Conservation (phyloP, 2,113 vertebrate genomes). For the Thalassarche chlororhynchos region DNA sequence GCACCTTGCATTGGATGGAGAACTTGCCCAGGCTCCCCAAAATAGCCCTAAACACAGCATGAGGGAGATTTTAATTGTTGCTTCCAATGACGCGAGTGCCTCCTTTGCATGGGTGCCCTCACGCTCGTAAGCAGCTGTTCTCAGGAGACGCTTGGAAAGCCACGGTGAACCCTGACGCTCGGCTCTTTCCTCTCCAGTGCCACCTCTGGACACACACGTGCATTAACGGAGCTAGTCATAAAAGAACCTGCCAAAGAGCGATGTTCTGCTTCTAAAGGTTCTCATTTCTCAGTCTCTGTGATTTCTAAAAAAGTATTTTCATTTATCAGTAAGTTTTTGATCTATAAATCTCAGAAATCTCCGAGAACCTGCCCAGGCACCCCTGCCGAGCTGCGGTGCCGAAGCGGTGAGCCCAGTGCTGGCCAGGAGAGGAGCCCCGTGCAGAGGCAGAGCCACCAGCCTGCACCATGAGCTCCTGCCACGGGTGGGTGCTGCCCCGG, state of each 20-base stretch:
- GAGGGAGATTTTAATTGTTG: neutral
- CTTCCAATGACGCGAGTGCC: neutral
- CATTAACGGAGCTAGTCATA: fast-evolving
- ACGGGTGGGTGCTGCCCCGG: neutral
- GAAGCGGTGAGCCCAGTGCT: neutral
- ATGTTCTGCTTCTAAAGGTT: neutral
- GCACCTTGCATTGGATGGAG: neutral
- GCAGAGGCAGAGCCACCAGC: neutral
- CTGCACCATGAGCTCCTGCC: neutral
- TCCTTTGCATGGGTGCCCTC: neutral
- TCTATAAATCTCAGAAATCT: neutral
- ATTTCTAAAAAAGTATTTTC: neutral
- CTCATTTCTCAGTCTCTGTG: neutral
- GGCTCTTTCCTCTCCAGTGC: neutral
- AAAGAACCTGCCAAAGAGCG: neutral
- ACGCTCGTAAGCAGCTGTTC: fast-evolving
- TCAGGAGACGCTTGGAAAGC: neutral
- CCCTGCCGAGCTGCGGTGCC: fast-evolving
- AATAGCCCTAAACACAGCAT: neutral
- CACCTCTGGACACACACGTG: neutral
- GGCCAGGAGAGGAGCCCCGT: neutral
- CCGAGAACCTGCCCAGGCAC: no score
- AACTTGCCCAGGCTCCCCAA: neutral
- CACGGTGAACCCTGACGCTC: fast-evolving
- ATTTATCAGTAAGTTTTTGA: neutral